phyloP scores from a whole-genome alignment of 1,140 invertebrate species.

The Orius laevigatus region DNA sequence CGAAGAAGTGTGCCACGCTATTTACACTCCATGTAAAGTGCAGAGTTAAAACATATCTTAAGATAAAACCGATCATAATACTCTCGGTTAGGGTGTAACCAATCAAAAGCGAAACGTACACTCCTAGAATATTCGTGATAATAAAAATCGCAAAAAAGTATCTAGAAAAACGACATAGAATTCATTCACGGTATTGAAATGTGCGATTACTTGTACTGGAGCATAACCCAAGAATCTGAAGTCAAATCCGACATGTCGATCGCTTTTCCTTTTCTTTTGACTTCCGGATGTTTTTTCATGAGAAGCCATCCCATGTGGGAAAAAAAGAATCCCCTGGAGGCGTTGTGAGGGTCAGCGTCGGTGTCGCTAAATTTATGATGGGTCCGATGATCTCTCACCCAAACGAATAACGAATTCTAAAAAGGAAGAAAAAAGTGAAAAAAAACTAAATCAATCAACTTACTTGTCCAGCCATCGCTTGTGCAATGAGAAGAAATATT shows the following conservation, averaged over 20 bases:
- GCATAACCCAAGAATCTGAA: slow-evolving; percentile 50
- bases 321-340: slow-evolving; percentile 47
- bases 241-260: slow-evolving; percentile 57
- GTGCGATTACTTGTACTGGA: slow-evolving; percentile 46
- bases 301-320: slow-evolving; percentile 50
- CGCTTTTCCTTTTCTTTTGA: slow-evolving; percentile 43
- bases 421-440: slow-evolving; percentile 10
- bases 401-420: slow-evolving; percentile 25
- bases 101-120: too few relatives aligned
- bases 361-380: slow-evolving; percentile 52
- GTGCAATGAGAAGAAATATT: slow-evolving; percentile 29
- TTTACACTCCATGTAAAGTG: too few relatives aligned
- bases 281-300: slow-evolving; percentile 41
- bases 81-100: too few relatives aligned
- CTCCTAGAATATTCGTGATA: too few relatives aligned
- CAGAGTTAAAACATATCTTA: too few relatives aligned
- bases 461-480: slow-evolving; percentile 37
- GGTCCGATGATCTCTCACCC: slow-evolving; percentile 42
- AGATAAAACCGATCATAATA: too few relatives aligned
- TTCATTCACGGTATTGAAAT: too few relatives aligned
- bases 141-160: too few relatives aligned
- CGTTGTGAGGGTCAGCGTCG: slow-evolving; percentile 46
- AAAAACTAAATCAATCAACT: background rate
- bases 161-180: too few relatives aligned
- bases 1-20: too few relatives aligned